Evolutionary conservation across 2,888 invertebrate genomes (phyloP).

Genomic region (Antheraea yamamai): DNA sequence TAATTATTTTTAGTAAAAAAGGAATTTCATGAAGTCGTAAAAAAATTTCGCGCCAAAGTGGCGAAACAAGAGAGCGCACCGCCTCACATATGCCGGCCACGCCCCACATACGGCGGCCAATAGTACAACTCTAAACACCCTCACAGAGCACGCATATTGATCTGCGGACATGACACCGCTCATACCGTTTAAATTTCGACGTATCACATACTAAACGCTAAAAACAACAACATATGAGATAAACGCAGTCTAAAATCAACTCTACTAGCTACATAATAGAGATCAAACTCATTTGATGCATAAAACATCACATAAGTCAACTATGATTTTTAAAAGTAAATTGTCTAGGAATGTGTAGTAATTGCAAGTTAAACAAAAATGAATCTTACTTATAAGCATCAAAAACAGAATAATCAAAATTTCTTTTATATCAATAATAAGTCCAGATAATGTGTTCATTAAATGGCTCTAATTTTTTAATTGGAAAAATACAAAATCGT

Average conservation of each 20-base stretch:
- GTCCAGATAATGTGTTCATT: background rate
- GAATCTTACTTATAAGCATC: background rate
- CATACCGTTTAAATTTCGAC: slow-evolving; percentile 80
- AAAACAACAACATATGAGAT: slow-evolving; percentile 75
- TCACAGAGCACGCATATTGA: slow-evolving; percentile 81
- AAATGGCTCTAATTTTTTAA: background rate
- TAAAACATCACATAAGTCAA: slow-evolving; percentile 37
- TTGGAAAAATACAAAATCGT: background rate
- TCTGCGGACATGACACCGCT: slow-evolving; percentile 79
- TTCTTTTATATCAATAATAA: slow-evolving; percentile 14
- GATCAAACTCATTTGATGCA: slow-evolving; percentile 32
- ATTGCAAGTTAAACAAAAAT: background rate
- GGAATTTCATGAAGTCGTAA: slow-evolving; percentile 51
- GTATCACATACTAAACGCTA: slow-evolving; percentile 80
- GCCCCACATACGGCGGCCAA: slow-evolving; percentile 77
- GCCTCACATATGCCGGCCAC: slow-evolving; percentile 69
- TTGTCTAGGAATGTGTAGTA: background rate
- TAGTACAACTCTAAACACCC: slow-evolving; percentile 74
- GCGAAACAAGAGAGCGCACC: slow-evolving; percentile 64
- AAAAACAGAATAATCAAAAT: background rate
- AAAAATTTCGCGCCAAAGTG: slow-evolving; percentile 75
- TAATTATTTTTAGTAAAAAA: slow-evolving; percentile 40
- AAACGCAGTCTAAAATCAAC: slow-evolving; percentile 37
- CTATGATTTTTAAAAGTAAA: slow-evolving; percentile 12
- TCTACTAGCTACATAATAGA: slow-evolving; percentile 24